Percentiles rank a stretch among this genome's conserved stretches.
phyloP scores from a whole-genome alignment of 2,888 invertebrate species.

The Lagria hirta region DNA sequence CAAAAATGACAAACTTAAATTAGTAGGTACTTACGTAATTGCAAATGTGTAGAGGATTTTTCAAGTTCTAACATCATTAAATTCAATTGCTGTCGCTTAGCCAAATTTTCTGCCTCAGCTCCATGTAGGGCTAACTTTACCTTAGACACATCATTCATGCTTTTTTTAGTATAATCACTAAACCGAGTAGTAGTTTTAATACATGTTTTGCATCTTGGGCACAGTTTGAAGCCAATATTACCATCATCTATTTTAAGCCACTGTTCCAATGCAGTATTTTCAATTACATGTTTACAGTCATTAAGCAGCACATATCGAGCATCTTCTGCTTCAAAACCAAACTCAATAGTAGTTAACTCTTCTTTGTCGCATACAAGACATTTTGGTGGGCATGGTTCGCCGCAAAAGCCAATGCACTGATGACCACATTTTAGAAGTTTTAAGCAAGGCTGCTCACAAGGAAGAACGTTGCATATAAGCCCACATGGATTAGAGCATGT shows the following conservation, averaged over 20 bases:
- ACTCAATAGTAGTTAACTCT: slow-evolving; percentile 35
- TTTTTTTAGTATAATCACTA: slow-evolving; percentile 36
- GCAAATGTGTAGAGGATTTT: no score
- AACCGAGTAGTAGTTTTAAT: slow-evolving; percentile 39
- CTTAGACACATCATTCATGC: slow-evolving; percentile 31
- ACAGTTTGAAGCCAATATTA: slow-evolving; percentile 30
- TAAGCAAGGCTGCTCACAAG: slow-evolving; percentile 56
- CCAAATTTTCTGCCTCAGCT: slow-evolving; percentile 42
- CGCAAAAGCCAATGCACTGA: slow-evolving; percentile 70
- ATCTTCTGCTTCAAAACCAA: slow-evolving; percentile 40
- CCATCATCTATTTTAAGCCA: slow-evolving; percentile 32
- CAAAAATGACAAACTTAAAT: no score
- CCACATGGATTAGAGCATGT: slow-evolving; percentile 56
- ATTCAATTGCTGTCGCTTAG: no score
- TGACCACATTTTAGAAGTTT: slow-evolving; percentile 58
- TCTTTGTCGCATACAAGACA: slow-evolving; percentile 37
- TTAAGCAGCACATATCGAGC: slow-evolving; percentile 38
- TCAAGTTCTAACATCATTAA: no score
- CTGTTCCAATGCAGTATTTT: slow-evolving; percentile 34
- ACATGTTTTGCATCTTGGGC: slow-evolving; percentile 38
- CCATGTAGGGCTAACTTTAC: slow-evolving; percentile 54
- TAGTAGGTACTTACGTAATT: no score
- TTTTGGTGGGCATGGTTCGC: slow-evolving; percentile 57
- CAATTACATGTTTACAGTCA: slow-evolving; percentile 42
- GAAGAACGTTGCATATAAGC: slow-evolving; percentile 53